Base-by-base conservation (phyloP, 2,797 vertebrate genomes). In the Acipenser oxyrinchus region DNA sequence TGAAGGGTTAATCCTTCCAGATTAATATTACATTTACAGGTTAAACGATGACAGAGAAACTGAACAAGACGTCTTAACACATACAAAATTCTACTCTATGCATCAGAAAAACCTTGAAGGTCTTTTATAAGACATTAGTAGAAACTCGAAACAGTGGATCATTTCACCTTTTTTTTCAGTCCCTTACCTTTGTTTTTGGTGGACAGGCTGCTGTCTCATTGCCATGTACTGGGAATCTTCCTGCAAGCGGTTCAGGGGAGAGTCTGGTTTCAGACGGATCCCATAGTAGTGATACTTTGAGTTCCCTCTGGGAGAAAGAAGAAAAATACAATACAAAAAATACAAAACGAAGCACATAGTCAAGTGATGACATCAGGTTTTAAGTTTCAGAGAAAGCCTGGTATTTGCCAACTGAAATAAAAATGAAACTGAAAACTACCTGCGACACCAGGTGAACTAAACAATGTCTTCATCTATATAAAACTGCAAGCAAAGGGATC, bases 251-350 rank as follows among this genome's bases (percentile, higher is more conserved):
- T 95, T 97, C 68, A 99, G 89, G 0, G 95, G 96, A 0, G 97
- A 99, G 82, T 98, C 95, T 0, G 97, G 95, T 83, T 99, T 99
- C 48, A 99, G 91, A 1, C 97, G 93, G 81, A 99, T 99, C 66
- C 97, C 97, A 0, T 98, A 99, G 78, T 99, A 99, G 80, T 99
- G 97, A 71, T 99, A 99, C 77, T 98, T 99, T 3, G 97, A 99
- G 85, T 99, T 99, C 48, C 97, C 96, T 84, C 96, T 99, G 82
- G 70, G 62, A 68, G 68, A 82, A 58, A 75, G 51, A 64, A 73
- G 51, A 64, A 73, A 67, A 78, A 59, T 13, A 18, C 1, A 10
- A 11, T 18, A 49, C 18, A 52, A 62, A 62, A 50, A 67, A 23
- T 11, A 60, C 7, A 50, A 23, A 57, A 37, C n/a, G 10, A 62